phyloP scores from a whole-genome alignment of 2,888 invertebrate species.

The Drosophila vallismaia region DNA sequence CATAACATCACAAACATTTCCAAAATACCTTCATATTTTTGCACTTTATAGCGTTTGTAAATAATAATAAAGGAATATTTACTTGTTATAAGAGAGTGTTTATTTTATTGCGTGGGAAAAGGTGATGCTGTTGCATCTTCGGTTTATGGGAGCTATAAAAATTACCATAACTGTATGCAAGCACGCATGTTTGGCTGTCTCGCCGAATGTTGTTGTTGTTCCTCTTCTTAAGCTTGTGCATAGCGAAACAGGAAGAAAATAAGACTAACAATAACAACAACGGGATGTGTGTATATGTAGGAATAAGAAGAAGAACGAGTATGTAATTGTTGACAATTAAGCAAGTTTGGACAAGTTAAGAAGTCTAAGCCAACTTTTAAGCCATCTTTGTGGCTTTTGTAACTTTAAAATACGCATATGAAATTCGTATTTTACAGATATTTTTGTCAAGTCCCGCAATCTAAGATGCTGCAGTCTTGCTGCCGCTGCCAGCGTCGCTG shows the following conservation, averaged over 20 bases:
- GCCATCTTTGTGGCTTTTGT: neutral
- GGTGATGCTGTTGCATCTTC: neutral
- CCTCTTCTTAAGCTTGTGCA: conserved; percentile 42
- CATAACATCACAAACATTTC: conserved; percentile 1
- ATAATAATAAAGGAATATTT: conserved; percentile 1
- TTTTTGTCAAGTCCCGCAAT: conserved; percentile 27
- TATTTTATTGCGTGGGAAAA: too few relatives aligned
- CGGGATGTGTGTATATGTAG: neutral
- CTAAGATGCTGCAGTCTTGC: conserved; percentile 54
- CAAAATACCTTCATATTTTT: neutral
- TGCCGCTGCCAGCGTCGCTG: conserved; percentile 20
- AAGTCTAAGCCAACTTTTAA: neutral
- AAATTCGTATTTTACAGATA: neutral
- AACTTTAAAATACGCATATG: neutral
- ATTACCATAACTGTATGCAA: neutral
- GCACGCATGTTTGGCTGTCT: conserved; percentile 10
- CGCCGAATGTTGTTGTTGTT: conserved; percentile 45
- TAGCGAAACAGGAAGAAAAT: conserved; percentile 68
- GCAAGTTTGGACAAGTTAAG: neutral
- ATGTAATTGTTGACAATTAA: neutral
- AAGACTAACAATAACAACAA: conserved; percentile 51
- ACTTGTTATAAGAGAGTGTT: neutral
- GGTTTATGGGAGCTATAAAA: neutral
- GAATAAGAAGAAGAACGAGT: neutral
- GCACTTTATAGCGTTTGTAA: neutral